These are phyloP conservation scores for Helicoverpa zea DNA, from an alignment of 1,140 invertebrate species.

Conservation along the genomic window DNA sequence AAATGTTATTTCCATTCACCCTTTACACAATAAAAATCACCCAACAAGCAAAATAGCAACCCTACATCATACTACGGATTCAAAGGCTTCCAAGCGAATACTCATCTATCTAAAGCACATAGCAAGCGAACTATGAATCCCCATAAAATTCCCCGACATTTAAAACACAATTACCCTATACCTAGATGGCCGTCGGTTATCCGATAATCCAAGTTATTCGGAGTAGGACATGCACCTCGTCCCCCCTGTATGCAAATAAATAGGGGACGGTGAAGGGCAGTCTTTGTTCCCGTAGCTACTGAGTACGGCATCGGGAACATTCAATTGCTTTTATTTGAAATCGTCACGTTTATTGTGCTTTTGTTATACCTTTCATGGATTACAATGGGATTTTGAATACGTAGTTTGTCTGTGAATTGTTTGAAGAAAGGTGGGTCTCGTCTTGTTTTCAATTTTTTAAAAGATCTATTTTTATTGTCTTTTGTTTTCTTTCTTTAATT, in stretches of 20 bases:
- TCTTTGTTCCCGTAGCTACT: constrained; percentile 33
- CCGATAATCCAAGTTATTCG: constrained; percentile 44
- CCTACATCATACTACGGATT: not conserved
- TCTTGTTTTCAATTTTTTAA: not conserved
- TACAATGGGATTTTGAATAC: constrained; percentile 29
- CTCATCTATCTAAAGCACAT: not conserved
- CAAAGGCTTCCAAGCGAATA: constrained; percentile 8
- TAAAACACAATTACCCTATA: constrained; percentile 42
- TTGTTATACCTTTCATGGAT: constrained; percentile 10
- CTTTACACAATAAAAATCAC: constrained; percentile 19
- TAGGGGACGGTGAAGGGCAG: constrained; percentile 37
- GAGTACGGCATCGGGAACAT: constrained; percentile 4
- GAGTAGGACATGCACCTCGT: constrained; percentile 9
- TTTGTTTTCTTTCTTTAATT: not conserved
- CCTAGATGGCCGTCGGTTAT: constrained; percentile 38
- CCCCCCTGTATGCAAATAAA: constrained; percentile 50
- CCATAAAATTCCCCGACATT: constrained; percentile 37
- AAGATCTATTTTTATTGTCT: not conserved
- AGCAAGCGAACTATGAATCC: not conserved
- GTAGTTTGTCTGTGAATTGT: constrained; percentile 25
- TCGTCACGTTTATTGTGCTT: constrained; percentile 41
- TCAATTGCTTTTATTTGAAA: constrained; percentile 40
- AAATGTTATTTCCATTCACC: constrained; percentile 1
- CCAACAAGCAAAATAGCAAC: not conserved
- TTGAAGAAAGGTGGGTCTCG: not conserved